A percentile compares a stretch with the other conserved stretches of the same genome.
These are phyloP conservation scores for Junonia oenone DNA, from an alignment of 2,888 invertebrate genomes.

Conservation along the genomic window DNA sequence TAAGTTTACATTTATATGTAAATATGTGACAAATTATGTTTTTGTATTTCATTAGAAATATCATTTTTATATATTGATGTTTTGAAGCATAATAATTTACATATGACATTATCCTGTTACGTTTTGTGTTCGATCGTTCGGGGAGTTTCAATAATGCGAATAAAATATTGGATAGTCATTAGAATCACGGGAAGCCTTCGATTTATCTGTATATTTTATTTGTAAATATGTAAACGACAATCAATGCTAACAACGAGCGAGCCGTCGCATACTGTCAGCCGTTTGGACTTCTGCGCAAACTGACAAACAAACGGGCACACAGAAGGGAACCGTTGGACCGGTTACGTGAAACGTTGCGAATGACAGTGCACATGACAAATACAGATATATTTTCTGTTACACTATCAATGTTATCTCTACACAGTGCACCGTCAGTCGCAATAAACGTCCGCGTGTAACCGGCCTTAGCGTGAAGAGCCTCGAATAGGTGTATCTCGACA, in stretches of 20 bases:
- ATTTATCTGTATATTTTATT: conserved; percentile 62
- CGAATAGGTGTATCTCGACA: conserved; percentile 47
- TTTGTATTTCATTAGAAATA: conserved; percentile 18
- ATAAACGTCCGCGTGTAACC: conserved; percentile 22
- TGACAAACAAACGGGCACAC: conserved; percentile 26
- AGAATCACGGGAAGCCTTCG: conserved; percentile 57
- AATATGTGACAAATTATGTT: conserved; percentile 25
- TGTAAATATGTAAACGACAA: conserved; percentile 71
- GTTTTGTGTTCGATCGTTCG: not conserved
- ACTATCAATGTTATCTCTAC: not conserved
- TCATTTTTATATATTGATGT: conserved; percentile 7
- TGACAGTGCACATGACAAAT: conserved; percentile 8
- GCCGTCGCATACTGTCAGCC: conserved; percentile 59
- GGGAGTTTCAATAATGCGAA: conserved; percentile 50
- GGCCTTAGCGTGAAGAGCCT: conserved; percentile 22
- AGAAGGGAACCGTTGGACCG: conserved; percentile 26
- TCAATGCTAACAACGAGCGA: conserved; percentile 69
- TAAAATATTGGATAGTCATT: conserved; percentile 40
- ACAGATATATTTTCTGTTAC: not conserved
- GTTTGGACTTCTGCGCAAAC: conserved; percentile 73
- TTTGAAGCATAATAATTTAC: conserved; percentile 15
- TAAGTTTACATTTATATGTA: conserved; percentile 26
- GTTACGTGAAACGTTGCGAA: conserved; percentile 24
- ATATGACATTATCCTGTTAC: not conserved
- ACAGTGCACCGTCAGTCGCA: not conserved